phyloP scores from a whole-genome alignment of 2,888 invertebrate species.

The Ennomos fuscantarius region DNA sequence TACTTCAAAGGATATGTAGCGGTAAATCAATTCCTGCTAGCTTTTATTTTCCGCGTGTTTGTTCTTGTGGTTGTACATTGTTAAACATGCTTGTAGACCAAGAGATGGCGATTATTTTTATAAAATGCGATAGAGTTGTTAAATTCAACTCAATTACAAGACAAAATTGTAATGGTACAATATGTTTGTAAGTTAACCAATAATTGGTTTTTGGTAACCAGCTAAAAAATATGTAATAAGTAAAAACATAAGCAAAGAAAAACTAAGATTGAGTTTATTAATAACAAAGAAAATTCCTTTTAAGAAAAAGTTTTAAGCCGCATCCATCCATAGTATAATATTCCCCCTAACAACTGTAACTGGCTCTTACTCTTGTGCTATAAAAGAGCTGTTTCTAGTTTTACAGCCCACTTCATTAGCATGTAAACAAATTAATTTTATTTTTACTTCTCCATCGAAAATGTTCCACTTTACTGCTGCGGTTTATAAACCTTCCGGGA shows the following conservation, averaged over 20 bases:
- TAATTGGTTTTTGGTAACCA: too few relatives aligned
- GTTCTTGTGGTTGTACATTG: conserved; percentile 11
- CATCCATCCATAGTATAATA: too few relatives aligned
- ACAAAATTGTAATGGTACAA: too few relatives aligned
- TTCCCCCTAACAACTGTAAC: neutral
- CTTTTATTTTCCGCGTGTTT: conserved; percentile 18
- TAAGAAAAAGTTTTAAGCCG: too few relatives aligned
- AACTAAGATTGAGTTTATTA: too few relatives aligned
- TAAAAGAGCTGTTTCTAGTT: conserved; percentile 24
- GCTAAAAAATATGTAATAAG: too few relatives aligned
- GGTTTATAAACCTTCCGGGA: conserved; percentile 32
- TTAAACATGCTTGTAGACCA: neutral
- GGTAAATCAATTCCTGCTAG: conserved; percentile 23
- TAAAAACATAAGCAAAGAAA: too few relatives aligned
- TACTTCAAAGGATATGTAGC: conserved; percentile 23
- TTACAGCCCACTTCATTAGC: conserved; percentile 39
- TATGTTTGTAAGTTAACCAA: too few relatives aligned
- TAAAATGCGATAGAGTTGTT: conserved; percentile 2
- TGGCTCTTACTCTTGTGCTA: conserved; percentile 14
- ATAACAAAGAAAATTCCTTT: too few relatives aligned
- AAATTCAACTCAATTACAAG: conserved; percentile 8
- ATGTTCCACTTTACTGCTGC: conserved; percentile 22
- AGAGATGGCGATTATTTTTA: conserved; percentile 7
- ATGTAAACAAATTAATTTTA: conserved; percentile 43
- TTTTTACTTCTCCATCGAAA: conserved; percentile 26